Conservation (phyloP, 2,113 vertebrate species). For the Athene cunicularia region DNA sequence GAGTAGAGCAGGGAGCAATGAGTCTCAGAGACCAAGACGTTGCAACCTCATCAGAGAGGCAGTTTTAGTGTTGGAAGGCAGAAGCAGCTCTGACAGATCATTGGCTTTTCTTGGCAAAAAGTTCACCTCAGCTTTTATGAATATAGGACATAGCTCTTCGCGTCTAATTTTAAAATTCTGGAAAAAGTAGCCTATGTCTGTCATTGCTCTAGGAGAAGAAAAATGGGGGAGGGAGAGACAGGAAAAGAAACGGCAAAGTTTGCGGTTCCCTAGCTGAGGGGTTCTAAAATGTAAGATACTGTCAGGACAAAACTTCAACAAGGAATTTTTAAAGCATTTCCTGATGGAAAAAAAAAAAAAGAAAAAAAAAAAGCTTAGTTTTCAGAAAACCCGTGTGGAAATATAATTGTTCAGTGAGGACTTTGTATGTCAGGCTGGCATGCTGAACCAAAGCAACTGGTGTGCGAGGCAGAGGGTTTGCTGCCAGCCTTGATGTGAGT, state of each 20-base stretch:
- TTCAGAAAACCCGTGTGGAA: neutral
- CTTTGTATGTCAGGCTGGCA: neutral
- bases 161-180: constrained; percentile 39
- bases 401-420: neutral
- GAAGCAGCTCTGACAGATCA: neutral
- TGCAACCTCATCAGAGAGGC: neutral
- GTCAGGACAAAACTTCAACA: neutral
- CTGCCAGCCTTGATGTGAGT: neutral
- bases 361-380: neutral
- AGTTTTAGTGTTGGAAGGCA: neutral
- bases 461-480: neutral
- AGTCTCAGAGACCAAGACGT: neutral
- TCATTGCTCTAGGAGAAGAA: neutral
- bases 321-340: neutral
- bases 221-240: neutral
- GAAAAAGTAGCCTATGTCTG: constrained; percentile 19
- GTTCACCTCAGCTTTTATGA: neutral
- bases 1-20: neutral
- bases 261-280: neutral
- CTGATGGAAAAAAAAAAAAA: neutral
- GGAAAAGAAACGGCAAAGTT: neutral
- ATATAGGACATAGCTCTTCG: neutral
- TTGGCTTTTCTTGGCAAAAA: constrained; percentile 38
- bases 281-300: neutral
- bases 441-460: neutral